Percentiles rank a stretch among this genome's conserved stretches.
Evolutionary conservation across 2,888 invertebrate species (phyloP).

Genomic region (Geotrupes spiniger): DNA sequence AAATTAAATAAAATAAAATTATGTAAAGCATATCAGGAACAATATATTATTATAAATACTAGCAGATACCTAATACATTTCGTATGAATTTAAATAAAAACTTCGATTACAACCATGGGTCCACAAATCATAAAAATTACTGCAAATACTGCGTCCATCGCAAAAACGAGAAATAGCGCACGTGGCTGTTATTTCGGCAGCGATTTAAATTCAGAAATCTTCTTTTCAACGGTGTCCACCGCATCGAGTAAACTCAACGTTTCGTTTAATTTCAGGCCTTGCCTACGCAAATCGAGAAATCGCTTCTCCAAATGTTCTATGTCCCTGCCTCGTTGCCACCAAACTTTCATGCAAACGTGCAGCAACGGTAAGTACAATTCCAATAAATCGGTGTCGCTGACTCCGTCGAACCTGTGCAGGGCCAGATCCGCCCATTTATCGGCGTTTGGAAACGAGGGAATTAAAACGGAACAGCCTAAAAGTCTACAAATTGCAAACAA

Average conservation of each 20-base stretch:
- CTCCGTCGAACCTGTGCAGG: conserved; percentile 66
- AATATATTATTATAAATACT: too few relatives aligned
- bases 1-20: too few relatives aligned
- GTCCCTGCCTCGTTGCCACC: conserved; percentile 62
- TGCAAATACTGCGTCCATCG: too few relatives aligned
- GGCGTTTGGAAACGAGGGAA: conserved; percentile 56
- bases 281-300: conserved; percentile 59
- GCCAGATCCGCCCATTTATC: conserved; percentile 69
- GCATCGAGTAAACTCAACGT: conserved; percentile 62
- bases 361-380: conserved; percentile 67
- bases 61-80: too few relatives aligned
- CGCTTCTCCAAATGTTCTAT: conserved; percentile 61
- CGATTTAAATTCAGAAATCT: conserved; percentile 11
- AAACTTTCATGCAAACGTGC: conserved; percentile 65
- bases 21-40: too few relatives aligned
- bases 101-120: too few relatives aligned
- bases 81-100: too few relatives aligned
- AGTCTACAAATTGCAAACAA: conserved; percentile 65
- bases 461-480: conserved; percentile 57
- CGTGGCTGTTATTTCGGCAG: too few relatives aligned
- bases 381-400: conserved; percentile 68
- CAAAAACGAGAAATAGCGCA: too few relatives aligned
- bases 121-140: too few relatives aligned
- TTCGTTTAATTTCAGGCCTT: conserved; percentile 65
- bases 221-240: conserved; percentile 57